Conservation (phyloP, 2,888 invertebrate genomes). For the Dryadula phaetusa region DNA sequence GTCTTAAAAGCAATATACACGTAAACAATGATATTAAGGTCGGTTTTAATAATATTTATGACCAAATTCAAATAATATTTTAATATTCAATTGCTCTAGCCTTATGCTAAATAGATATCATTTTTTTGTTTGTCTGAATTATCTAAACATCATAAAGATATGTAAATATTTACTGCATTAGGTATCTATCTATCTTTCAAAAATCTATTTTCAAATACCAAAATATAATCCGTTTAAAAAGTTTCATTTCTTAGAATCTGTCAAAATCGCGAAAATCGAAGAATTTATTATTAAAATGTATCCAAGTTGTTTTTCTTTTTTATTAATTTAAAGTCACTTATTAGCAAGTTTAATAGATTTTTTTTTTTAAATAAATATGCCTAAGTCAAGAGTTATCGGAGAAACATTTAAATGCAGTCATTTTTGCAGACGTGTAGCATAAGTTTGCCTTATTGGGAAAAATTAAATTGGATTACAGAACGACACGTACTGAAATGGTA, state of each 20-base stretch:
- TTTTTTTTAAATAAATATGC: background rate
- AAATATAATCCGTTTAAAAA: no score
- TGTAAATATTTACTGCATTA: no score
- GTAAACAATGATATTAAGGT: conserved; percentile 12
- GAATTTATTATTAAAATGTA: no score
- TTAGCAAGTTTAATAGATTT: no score
- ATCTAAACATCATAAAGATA: no score
- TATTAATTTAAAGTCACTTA: no score
- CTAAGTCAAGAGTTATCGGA: background rate
- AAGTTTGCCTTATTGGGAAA: conserved; percentile 16
- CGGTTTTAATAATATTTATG: conserved; percentile 10
- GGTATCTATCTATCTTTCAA: no score
- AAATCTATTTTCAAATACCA: no score
- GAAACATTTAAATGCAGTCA: conserved; percentile 7
- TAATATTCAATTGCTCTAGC: background rate
- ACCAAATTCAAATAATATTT: background rate
- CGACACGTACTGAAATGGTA: background rate
- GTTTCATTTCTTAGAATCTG: no score
- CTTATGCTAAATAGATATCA: background rate
- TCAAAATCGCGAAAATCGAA: no score
- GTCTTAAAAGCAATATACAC: conserved; percentile 3
- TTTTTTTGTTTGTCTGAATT: background rate
- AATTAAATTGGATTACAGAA: conserved; percentile 7
- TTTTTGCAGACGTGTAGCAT: conserved; percentile 14
- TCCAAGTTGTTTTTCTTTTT: no score